Conservation (phyloP, 2,888 invertebrate species). For the Colletes collaris region DNA sequence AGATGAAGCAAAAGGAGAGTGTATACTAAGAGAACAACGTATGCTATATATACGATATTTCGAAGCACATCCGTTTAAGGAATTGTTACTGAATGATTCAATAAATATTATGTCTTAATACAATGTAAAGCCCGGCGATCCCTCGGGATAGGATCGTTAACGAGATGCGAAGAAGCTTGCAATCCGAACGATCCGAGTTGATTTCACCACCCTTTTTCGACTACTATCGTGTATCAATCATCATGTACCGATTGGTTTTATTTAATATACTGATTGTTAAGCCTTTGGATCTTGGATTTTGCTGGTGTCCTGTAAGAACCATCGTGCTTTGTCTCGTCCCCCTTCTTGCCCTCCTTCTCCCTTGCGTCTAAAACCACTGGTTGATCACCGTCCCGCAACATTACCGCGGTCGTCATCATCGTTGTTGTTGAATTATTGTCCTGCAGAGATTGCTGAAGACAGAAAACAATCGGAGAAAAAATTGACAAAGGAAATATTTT, state of each 20-base stretch:
- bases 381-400: conserved; percentile 70
- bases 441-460: conserved; percentile 75
- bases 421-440: conserved; percentile 70
- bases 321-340: conserved; percentile 24
- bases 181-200: conserved; percentile 31
- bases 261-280: conserved; percentile 58
- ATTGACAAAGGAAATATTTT: not conserved
- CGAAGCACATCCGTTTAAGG: conserved; percentile 58
- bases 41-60: conserved; percentile 41
- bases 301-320: conserved; percentile 11
- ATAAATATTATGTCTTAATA: conserved; percentile 59
- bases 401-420: conserved; percentile 58
- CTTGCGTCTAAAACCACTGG: conserved; percentile 52
- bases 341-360: conserved; percentile 54
- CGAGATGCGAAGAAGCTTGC: conserved; percentile 26
- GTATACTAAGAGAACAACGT: conserved; percentile 32
- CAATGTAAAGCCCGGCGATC: conserved; percentile 27
- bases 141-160: conserved; percentile 23
- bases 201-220: conserved; percentile 43
- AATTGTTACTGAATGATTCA: conserved; percentile 62
- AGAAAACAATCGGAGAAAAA: not conserved
- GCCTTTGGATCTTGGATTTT: conserved; percentile 51
- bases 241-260: conserved; percentile 44
- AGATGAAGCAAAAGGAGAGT: conserved; percentile 8
- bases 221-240: conserved; percentile 39